phyloP scores from a whole-genome alignment of 2,888 invertebrate species.

The Himalopsyche anomala region DNA sequence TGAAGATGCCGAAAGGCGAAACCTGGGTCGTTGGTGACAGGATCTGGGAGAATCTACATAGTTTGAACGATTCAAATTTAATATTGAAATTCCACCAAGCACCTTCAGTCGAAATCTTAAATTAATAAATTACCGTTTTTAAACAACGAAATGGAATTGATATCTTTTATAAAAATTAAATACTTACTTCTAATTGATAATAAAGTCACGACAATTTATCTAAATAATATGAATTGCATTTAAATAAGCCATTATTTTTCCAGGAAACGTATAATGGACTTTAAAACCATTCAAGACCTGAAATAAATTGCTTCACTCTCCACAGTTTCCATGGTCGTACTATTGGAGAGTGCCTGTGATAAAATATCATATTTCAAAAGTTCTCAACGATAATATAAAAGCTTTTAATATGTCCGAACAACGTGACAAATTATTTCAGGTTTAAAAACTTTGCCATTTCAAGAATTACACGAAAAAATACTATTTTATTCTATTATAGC shows the following conservation, averaged over 20 bases:
- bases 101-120: too few species aligned
- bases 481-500: background rate
- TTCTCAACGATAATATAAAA: slow-evolving; percentile 16
- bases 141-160: too few species aligned
- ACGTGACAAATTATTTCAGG: slow-evolving; percentile 22
- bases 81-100: too few species aligned
- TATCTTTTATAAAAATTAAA: background rate
- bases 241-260: too few species aligned
- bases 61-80: too few species aligned
- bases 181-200: background rate
- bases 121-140: too few species aligned
- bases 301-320: slow-evolving; percentile 8
- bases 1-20: too few species aligned
- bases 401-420: slow-evolving; percentile 9
- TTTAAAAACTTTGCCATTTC: background rate
- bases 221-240: too few species aligned
- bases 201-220: slow-evolving; percentile 1
- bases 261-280: background rate
- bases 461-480: background rate
- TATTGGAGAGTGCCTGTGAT: background rate
- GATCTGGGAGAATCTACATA: too few species aligned
- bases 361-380: slow-evolving; percentile 26
- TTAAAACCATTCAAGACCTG: slow-evolving; percentile 13
- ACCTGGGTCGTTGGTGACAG: too few species aligned
- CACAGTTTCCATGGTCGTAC: background rate